Evolutionary conservation across 2,888 invertebrate species (phyloP).

Genomic region (Aporophyla nigra): DNA sequence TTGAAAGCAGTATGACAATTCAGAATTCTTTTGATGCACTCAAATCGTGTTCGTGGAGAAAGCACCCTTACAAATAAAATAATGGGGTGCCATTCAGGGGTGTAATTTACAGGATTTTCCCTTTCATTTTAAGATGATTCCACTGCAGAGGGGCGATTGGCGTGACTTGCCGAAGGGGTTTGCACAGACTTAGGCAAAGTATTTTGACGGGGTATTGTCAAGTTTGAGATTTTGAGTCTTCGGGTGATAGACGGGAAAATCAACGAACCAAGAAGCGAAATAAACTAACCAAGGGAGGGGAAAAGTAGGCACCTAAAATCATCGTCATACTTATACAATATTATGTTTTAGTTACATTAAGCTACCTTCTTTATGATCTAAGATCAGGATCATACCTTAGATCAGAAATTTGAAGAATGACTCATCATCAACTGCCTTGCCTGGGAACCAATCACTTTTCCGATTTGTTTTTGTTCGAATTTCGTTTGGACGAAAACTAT

Average conservation of each 20-base stretch:
- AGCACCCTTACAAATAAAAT: conserved; percentile 80
- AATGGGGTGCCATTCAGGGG: conserved; percentile 83
- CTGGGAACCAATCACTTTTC: too few relatives aligned
- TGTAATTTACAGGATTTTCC: conserved; percentile 86
- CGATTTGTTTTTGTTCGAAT: too few relatives aligned
- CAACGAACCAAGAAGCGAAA: too few relatives aligned
- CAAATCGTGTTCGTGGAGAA: conserved; percentile 52
- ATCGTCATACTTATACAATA: not conserved
- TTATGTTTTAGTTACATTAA: not conserved
- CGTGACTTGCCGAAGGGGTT: conserved; percentile 82
- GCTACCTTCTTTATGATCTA: too few relatives aligned
- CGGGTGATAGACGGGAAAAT: not conserved
- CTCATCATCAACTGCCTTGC: too few relatives aligned
- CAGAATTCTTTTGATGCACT: conserved; percentile 63
- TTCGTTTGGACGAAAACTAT: too few relatives aligned
- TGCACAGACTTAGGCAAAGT: conserved; percentile 48
- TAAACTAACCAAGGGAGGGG: not conserved
- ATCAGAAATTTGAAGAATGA: too few relatives aligned
- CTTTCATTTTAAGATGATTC: conserved; percentile 86
- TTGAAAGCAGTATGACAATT: conserved; percentile 57
- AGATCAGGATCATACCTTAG: too few relatives aligned
- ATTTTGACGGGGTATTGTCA: conserved; percentile 44
- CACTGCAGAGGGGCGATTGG: conserved; percentile 78
- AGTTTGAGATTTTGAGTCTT: conserved; percentile 19
- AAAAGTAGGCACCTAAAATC: not conserved